phyloP scores from a whole-genome alignment of 2,797 vertebrate species.

The Necrosyrtes monachus region DNA sequence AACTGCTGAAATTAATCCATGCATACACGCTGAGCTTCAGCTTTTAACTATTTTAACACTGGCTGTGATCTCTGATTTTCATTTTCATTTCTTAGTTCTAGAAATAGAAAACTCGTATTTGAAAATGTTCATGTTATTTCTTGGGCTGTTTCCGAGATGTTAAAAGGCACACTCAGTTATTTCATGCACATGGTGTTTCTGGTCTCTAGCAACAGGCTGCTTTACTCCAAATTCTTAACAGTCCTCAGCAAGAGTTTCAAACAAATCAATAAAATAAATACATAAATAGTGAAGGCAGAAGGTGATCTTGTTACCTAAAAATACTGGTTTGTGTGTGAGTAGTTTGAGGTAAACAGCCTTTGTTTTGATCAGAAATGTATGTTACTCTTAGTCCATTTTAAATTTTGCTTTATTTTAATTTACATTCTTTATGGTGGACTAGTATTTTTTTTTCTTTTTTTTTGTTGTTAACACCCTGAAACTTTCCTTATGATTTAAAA shows the following conservation, averaged over 20 bases:
- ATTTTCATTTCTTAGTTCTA: conserved; percentile 11
- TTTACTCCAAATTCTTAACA: conserved; percentile 18
- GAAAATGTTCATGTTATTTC: conserved; percentile 2
- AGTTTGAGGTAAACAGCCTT: conserved; percentile 22
- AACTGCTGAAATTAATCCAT: background rate
- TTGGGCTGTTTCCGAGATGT: background rate
- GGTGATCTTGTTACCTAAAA: background rate
- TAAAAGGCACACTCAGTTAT: background rate
- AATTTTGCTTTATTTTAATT: background rate
- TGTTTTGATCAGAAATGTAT: background rate
- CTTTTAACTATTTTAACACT: background rate
- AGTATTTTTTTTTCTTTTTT: background rate
- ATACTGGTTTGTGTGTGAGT: background rate
- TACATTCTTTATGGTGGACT: background rate
- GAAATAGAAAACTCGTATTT: conserved; percentile 29
- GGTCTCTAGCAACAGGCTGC: background rate
- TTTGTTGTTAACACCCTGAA: background rate
- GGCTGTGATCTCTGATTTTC: background rate
- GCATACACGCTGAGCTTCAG: background rate
- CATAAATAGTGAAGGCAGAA: conserved; percentile 37
- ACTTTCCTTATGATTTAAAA: conserved; percentile 2
- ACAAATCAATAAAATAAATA: background rate
- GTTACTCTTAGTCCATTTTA: background rate
- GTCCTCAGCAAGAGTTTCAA: background rate
- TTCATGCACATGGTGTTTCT: background rate